Base-by-base conservation (phyloP, 1,140 invertebrate species). In the Manduca sexta region DNA sequence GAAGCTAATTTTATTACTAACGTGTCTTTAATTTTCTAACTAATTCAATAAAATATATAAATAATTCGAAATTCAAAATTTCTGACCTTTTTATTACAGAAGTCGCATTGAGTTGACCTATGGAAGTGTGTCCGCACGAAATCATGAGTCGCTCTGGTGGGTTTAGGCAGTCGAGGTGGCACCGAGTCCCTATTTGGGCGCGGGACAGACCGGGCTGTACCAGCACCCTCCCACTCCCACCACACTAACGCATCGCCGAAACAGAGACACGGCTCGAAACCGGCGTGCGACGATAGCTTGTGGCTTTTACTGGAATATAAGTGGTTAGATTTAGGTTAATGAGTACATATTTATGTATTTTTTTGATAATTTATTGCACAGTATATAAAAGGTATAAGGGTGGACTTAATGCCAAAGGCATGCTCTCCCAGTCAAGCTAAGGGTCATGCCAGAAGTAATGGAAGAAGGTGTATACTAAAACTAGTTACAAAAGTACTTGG, bases 211-310 rank as follows among this genome's bases (percentile, higher is more conserved):
- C 71, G 56, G 0, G 69, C 15, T 1, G 61, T 64, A 8, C 80
- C 78, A 3, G 74, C 72, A 3, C 86, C 81, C 41, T 88, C 82
- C 92, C 93, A 95, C 26, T 90, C 85, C 77, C 97, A 96, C n/a
- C 92, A 93, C 0, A 98, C 84, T 2, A 95, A 87, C 33, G 96
- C 91, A 70, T 97, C 96, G 1, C 96, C 97, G 69, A 94, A 97
- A 74, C 96, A 98, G 7, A 97, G 88, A 21, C 91, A 92, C 2
- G 94, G 92, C 76, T 97, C 95, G 78, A 97, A 98, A 8, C 96
- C 97, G 0, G 94, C 94, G 84, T 92, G 93, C 18, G 83, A 88
- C 30, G 90, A 88, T 53, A 93, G 86, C 39, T 90, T 89, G 67
- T 92, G 88, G 49, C 77, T 88, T 73, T 89, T 88, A 49, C 91